Evolutionary conservation across 2,888 invertebrate genomes (phyloP), one percentile per base, ranked within the genome.

Genomic region (Drosophila eohydei): DNA sequence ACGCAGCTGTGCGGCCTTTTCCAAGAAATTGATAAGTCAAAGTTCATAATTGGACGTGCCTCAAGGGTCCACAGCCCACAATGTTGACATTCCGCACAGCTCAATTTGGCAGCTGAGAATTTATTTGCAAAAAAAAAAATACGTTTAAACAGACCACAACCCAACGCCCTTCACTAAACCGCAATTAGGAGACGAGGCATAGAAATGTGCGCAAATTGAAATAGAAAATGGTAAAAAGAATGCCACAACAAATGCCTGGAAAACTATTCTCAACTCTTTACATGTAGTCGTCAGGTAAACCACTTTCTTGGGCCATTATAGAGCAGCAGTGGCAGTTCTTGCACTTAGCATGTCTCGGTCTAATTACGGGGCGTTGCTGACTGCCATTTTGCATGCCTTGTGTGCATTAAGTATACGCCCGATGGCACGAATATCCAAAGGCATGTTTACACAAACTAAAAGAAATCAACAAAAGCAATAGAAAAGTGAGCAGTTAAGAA

Each of bases 11-110:
- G 63, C 52, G 58, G 51, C 46, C 60, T 44, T 71, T 87, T 68
- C 71, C 61, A 74, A 78, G 83, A 78, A 82, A 84, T 88, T 84
- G 85, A 83, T 85, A 84, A 84, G 88, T 84, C 85, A 85, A 79
- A 88, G 83, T 85, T 85, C 74, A 81, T 83, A 77, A 88, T 83
- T 84, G 85, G 61, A 57, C 59, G 54, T 75, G 75, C 30, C 59
- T 28, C 32, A 63, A 58, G 32, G 57, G 38, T 54, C 60, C 28
- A 51, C 11, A 34, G 34, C 54, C 40, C 57, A 54, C 57, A 51
- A 46, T 72, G 59, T 76, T 73, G 59, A 79, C 73, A 73, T 73
- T 59, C 58, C 57, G 43, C 40, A 50, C 63, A 61, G 61, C 55
- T 73, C 54, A 55, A 74, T 60, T 78, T 74, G 61, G 40, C 59